phyloP scores from a whole-genome alignment of 2,797 vertebrate genomes.

The Ciconia nigra region DNA sequence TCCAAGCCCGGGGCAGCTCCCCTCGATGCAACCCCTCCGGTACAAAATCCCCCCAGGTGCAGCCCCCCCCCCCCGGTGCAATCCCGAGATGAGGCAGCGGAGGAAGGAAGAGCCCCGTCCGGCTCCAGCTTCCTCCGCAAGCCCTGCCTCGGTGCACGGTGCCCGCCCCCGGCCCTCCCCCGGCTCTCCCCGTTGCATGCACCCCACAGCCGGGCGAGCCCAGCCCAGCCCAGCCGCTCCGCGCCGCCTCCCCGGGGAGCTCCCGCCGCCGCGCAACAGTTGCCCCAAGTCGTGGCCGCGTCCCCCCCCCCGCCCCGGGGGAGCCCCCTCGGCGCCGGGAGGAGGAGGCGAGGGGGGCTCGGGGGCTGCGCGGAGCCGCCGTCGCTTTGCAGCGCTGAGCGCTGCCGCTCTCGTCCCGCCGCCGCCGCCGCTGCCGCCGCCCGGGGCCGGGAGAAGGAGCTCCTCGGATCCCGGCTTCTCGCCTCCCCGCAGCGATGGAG shows the following conservation, averaged over 20 bases:
- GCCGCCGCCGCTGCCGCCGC: not conserved
- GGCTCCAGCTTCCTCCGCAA: constrained; percentile 1
- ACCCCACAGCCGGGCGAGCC: not conserved
- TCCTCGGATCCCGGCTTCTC: not conserved
- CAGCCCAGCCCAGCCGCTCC: not conserved
- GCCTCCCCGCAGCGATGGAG: not conserved
- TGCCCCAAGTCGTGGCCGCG: not conserved
- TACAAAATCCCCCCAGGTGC: too few species aligned
- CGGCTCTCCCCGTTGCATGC: not conserved
- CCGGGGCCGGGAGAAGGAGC: not conserved
- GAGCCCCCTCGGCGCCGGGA: not conserved
- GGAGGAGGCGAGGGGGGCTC: not conserved
- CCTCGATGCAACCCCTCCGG: not conserved
- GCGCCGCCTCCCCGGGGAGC: not conserved
- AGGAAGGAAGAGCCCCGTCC: not conserved
- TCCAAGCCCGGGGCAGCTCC: not conserved
- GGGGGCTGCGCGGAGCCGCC: not conserved
- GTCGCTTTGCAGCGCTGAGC: not conserved
- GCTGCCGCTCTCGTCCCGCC: not conserved
- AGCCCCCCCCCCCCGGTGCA: not conserved
- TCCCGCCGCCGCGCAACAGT: not conserved
- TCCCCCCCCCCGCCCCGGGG: not conserved
- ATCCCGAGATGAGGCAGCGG: not conserved
- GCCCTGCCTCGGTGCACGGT: constrained; percentile 16
- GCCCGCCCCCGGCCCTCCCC: constrained; percentile 19